Conservation (phyloP, 2,113 vertebrate species). For the Lampris megalopsis region DNA sequence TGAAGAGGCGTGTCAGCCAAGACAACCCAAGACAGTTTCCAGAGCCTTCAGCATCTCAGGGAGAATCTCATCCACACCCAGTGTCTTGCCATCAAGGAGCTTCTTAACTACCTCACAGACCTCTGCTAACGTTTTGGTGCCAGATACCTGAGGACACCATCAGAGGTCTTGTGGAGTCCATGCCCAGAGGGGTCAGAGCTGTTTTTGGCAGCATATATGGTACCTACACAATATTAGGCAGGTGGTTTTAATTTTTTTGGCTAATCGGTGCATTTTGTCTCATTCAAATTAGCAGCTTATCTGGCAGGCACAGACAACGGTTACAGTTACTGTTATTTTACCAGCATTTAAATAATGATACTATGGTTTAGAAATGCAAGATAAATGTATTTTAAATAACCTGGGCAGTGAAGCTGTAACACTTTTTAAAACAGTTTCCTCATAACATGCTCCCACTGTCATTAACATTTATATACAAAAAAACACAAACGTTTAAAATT, state of each 20-base stretch:
- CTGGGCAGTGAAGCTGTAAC: conserved; percentile 15
- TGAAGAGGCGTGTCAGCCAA: no score
- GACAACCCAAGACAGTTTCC: conserved; percentile 4
- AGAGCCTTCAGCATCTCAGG: conserved; percentile 6
- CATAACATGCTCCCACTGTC: conserved; percentile 17
- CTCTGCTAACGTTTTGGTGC: no score
- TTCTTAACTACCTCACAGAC: no score
- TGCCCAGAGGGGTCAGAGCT: no score
- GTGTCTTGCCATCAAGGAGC: no score
- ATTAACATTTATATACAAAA: conserved; percentile 9
- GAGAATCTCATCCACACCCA: no score
- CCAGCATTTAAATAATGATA: conserved; percentile 52
- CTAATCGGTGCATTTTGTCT: conserved; percentile 5
- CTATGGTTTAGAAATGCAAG: conserved; percentile 22
- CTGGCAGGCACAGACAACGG: conserved; percentile 7
- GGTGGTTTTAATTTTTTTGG: no score
- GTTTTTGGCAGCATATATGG: no score
- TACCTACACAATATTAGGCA: no score
- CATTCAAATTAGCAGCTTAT: conserved; percentile 26
- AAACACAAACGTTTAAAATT: not conserved
- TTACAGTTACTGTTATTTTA: conserved; percentile 5
- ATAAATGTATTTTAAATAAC: conserved; percentile 46
- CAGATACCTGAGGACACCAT: no score
- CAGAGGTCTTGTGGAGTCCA: no score
- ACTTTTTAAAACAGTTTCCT: conserved; percentile 16